Evolutionary conservation across 2,113 vertebrate species (phyloP).

Genomic region (Chaenocephalus aceratus): DNA sequence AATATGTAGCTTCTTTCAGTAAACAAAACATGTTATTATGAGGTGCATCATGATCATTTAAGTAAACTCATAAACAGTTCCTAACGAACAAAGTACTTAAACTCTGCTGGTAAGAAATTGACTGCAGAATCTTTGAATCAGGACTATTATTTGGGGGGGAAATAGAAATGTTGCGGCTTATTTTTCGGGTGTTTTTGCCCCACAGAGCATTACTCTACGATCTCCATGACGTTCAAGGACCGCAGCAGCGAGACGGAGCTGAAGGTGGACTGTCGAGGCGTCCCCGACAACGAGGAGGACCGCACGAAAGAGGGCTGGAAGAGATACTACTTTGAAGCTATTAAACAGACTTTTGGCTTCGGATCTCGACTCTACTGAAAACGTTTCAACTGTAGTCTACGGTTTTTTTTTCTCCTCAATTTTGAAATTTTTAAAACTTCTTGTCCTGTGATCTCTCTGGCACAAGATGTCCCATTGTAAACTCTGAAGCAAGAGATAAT

Average conservation of each 20-base stretch:
- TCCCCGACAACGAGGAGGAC: constrained; percentile 93
- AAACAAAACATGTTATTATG: too few relatives aligned
- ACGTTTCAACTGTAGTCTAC: not conserved
- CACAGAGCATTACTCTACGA: constrained; percentile 93
- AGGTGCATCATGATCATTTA: too few relatives aligned
- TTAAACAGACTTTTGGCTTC: constrained; percentile 98
- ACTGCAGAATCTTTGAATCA: too few relatives aligned
- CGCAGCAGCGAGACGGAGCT: constrained; percentile 92
- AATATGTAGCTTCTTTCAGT: too few relatives aligned
- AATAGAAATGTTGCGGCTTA: too few relatives aligned
- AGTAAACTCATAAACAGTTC: too few relatives aligned
- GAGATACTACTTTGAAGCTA: constrained; percentile 96
- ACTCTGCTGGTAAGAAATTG: too few relatives aligned
- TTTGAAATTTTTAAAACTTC: constrained; percentile 34
- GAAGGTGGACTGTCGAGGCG: constrained; percentile 90
- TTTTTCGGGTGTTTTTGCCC: too few relatives aligned
- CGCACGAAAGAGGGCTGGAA: constrained; percentile 95
- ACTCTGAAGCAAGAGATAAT: constrained; percentile 21
- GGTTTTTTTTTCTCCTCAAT: not conserved
- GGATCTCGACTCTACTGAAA: constrained; percentile 91
- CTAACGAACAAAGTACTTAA: too few relatives aligned
- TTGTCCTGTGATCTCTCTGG: constrained; percentile 25
- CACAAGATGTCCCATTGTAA: constrained; percentile 26
- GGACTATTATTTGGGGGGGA: too few relatives aligned
- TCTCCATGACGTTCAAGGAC: constrained; percentile 89